Evolutionary conservation across 2,113 vertebrate genomes (phyloP), one percentile per base, ranked within the genome.

Genomic region (Rostratula benghalensis): DNA sequence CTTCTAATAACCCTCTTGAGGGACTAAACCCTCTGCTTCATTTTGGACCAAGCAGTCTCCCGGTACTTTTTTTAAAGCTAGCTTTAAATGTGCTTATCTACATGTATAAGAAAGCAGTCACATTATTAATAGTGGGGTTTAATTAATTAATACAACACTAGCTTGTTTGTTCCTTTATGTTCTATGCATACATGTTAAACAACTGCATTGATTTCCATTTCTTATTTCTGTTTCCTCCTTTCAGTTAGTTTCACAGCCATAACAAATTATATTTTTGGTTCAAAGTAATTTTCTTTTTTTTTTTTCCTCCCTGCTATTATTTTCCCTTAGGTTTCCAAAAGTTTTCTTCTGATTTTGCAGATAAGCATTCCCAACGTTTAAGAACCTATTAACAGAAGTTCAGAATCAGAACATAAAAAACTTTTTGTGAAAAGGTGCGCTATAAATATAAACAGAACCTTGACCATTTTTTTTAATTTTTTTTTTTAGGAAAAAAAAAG

Each of bases 141-240:
- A 46, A 46, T 46, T 46, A 46, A 21, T 46, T 46, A 46, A 39
- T 56, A 60, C 53, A 75, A 87, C 45, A 67, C 15, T 54, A 76
- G 5, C 33, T 78, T 87, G 64, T 82, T 78, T 90, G 61, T 90
- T 89, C 76, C 76, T 89, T 86, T 75, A 30, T 64, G 53, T 82
- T 76, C 43, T 64, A n/a, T 89, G 33, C 57, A 59, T 73, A 33
- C 13, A 50, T 84, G 61, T 69, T 89, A 61, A 76, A 87, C 41
- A 93, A 90, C 50, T 69, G 50, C 21, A 65, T 24, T 91, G 77
- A 73, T 89, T 93, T 89, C 86, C 9, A 0, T 79, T 94, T 87
- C 51, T 78, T 24, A 78, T 94, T 77, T 86, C 54, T 51, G 15
- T 64, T 96, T 90, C 73, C 86, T 90, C 83, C 82, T 94, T 92